A percentile compares a stretch with the other conserved stretches of the same genome.
Evolutionary conservation across 2,888 invertebrate genomes (phyloP).

Genomic region (Galeruca laticollis): DNA sequence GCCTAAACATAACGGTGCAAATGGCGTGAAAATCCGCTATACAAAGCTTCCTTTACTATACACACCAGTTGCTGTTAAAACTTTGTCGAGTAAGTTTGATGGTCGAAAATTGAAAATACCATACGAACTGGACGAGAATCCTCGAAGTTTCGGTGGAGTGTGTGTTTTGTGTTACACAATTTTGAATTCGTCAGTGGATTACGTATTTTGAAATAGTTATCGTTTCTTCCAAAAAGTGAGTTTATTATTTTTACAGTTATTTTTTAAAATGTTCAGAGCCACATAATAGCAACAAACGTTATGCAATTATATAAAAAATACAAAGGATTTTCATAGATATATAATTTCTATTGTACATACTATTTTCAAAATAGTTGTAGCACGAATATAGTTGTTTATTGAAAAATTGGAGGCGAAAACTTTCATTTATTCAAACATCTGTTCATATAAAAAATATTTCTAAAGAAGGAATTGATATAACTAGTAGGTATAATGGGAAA

Average conservation of each 20-base stretch:
- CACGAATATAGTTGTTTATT: too few relatives aligned
- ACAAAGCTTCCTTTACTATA: slow-evolving; percentile 46
- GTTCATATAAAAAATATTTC: too few relatives aligned
- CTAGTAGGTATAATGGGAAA: too few relatives aligned
- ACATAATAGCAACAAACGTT: too few relatives aligned
- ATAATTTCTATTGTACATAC: too few relatives aligned
- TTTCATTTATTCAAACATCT: too few relatives aligned
- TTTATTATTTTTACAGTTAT: not conserved
- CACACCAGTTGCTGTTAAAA: slow-evolving; percentile 60
- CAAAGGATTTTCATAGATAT: too few relatives aligned
- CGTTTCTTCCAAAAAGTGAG: slow-evolving; percentile 9
- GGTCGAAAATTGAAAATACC: slow-evolving; percentile 10
- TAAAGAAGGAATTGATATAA: too few relatives aligned
- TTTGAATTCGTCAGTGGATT: slow-evolving; percentile 9
- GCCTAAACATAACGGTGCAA: slow-evolving; percentile 45
- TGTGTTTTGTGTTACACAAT: not conserved
- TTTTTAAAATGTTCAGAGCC: not conserved
- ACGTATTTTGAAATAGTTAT: not conserved
- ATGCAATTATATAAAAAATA: too few relatives aligned
- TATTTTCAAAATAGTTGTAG: too few relatives aligned
- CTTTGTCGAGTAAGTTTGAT: slow-evolving; percentile 46
- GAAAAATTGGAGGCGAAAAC: too few relatives aligned
- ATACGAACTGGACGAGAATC: slow-evolving; percentile 22
- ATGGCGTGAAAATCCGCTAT: slow-evolving; percentile 36
- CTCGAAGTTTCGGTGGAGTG: slow-evolving; percentile 21